These are phyloP conservation scores for Norana najaformis DNA, from an alignment of 2,888 invertebrate species.

Conservation along the genomic window DNA sequence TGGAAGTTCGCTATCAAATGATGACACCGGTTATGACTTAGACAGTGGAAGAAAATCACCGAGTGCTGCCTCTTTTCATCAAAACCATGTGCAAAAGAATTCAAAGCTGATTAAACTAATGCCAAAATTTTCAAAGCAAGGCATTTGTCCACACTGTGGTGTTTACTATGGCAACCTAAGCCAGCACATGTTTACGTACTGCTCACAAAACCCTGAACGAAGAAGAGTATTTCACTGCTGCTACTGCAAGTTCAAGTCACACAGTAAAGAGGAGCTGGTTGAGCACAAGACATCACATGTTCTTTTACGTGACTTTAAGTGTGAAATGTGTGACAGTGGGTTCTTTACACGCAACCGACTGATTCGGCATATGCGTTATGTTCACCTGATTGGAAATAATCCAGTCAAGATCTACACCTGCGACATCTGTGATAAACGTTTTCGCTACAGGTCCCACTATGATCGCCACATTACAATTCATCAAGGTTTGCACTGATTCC, in stretches of 20 bases:
- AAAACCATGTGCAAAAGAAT: background rate
- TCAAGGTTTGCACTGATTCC: background rate
- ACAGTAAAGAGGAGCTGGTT: constrained; percentile 13
- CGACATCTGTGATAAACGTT: background rate
- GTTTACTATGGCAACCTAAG: constrained; percentile 14
- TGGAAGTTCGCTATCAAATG: background rate
- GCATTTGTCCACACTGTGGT: background rate
- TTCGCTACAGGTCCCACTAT: constrained; percentile 1
- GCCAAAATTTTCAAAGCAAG: constrained; percentile 14
- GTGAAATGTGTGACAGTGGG: background rate
- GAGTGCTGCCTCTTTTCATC: background rate
- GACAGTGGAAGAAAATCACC: background rate
- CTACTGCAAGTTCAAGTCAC: constrained; percentile 17
- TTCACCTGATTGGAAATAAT: constrained; percentile 20
- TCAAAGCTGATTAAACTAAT: background rate
- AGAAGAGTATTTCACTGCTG: background rate
- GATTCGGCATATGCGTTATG: constrained; percentile 17
- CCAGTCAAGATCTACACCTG: constrained; percentile 21
- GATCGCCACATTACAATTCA: constrained; percentile 17
- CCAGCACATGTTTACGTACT: constrained; percentile 19
- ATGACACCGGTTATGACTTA: background rate
- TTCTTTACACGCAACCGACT: constrained; percentile 14
- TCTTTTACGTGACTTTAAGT: constrained; percentile 17
- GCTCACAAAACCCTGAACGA: constrained; percentile 7
- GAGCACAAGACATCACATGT: constrained; percentile 16